A percentile compares a stretch with the other conserved stretches of the same genome.
Conservation (phyloP, 2,797 vertebrate species). For the Chaetodon trifasciatus region DNA sequence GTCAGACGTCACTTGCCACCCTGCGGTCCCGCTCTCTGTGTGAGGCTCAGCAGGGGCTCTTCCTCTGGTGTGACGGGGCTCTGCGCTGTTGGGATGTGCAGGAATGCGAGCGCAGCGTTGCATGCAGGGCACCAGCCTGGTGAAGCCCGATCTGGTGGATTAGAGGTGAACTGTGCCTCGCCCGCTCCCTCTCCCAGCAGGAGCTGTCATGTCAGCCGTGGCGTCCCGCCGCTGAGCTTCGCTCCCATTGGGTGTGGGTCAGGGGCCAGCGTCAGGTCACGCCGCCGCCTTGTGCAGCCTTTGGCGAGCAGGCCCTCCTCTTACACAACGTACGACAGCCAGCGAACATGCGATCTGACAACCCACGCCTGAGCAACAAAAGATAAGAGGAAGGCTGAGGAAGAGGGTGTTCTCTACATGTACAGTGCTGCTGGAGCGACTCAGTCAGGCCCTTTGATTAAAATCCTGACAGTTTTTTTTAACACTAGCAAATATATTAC, state of each 20-base stretch:
- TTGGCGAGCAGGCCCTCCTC: slow-evolving; percentile 33
- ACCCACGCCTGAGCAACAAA: slow-evolving; percentile 61
- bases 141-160: slow-evolving; percentile 60
- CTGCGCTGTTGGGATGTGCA: slow-evolving; percentile 44
- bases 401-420: slow-evolving; percentile 26
- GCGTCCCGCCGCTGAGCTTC: slow-evolving; percentile 63
- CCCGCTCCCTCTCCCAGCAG: slow-evolving; percentile 66
- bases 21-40: slow-evolving; percentile 3
- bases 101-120: slow-evolving; percentile 55
- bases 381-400: slow-evolving; percentile 23
- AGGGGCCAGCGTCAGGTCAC: slow-evolving; percentile 76
- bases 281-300: slow-evolving; percentile 45
- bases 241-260: slow-evolving; percentile 64
- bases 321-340: slow-evolving; percentile 33
- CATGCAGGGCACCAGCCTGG: slow-evolving; percentile 41
- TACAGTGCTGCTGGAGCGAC: slow-evolving; percentile 22
- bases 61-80: slow-evolving; percentile 44
- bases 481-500: slow-evolving; percentile 1
- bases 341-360: slow-evolving; percentile 62
- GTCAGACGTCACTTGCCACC: slow-evolving; percentile 28
- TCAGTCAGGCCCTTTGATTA: slow-evolving; percentile 22
- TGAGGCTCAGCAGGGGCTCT: slow-evolving; percentile 45
- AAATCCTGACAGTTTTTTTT: slow-evolving; percentile 19
- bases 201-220: slow-evolving; percentile 72
- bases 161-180: slow-evolving; percentile 59